Conservation (phyloP, 2,113 vertebrate species). For the Ictalurus punctatus region DNA sequence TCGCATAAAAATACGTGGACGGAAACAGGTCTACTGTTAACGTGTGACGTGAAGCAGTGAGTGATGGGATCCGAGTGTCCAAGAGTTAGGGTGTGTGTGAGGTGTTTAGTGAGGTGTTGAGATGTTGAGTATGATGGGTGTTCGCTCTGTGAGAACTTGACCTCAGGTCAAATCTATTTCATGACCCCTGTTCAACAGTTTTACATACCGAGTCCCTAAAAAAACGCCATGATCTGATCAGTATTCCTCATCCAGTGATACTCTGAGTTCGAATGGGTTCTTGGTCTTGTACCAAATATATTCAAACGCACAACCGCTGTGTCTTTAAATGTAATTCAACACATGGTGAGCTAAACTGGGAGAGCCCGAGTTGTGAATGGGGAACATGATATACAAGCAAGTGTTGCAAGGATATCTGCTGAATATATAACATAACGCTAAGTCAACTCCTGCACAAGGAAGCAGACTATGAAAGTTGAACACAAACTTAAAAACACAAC, state of each 20-base stretch:
- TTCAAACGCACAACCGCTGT: neutral
- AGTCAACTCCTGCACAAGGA: neutral
- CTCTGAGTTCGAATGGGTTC: neutral
- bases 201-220: neutral
- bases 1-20: no score
- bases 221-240: neutral
- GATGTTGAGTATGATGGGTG: neutral
- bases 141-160: neutral
- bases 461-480: neutral
- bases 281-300: neutral
- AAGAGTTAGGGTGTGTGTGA: neutral
- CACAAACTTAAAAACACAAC: neutral
- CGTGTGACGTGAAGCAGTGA: neutral
- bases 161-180: neutral
- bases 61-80: neutral
- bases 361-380: conserved; percentile 46
- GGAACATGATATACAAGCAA: conserved; percentile 36
- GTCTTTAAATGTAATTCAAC: conserved; percentile 40
- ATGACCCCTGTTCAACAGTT: no score
- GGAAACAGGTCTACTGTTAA: no score
- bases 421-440: neutral
- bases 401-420: conserved; percentile 4
- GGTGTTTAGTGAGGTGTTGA: conserved; percentile 2
- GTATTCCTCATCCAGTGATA: neutral
- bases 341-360: conserved; percentile 26